Conservation (phyloP, 2,113 vertebrate genomes). For the Lichenostomus cassidix region DNA sequence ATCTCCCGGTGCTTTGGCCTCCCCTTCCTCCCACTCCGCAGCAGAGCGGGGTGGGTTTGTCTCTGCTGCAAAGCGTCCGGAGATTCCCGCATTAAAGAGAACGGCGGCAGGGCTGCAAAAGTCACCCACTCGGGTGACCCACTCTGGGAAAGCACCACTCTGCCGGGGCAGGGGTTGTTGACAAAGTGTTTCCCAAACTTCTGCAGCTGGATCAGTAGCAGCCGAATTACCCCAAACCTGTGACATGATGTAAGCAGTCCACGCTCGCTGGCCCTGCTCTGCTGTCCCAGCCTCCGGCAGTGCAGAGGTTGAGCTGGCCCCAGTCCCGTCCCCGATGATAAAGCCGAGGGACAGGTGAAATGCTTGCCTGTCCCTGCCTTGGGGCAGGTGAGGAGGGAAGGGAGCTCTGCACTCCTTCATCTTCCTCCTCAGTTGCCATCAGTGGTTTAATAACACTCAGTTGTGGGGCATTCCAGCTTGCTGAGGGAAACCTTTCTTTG, state of each 20-base stretch:
- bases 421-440: not conserved
- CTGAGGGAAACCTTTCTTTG: not conserved
- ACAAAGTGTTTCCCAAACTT: slow-evolving; percentile 48
- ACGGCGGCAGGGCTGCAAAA: not conserved
- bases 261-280: not conserved
- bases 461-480: not conserved
- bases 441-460: not conserved
- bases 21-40: not conserved
- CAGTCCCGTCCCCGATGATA: fast-evolving
- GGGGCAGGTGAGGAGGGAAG: not conserved
- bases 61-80: not conserved
- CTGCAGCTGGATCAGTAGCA: slow-evolving; percentile 4
- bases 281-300: not conserved
- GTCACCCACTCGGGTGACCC: not conserved
- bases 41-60: not conserved
- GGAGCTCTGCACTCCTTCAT: not conserved
- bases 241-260: not conserved
- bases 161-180: not conserved
- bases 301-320: not conserved
- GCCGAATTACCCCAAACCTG: not conserved
- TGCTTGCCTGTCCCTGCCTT: not conserved
- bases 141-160: not conserved
- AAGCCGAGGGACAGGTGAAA: not conserved
- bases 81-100: not conserved
- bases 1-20: not conserved